Base-by-base conservation (phyloP, 1,140 invertebrate genomes). In the Coptotermes formosanus region DNA sequence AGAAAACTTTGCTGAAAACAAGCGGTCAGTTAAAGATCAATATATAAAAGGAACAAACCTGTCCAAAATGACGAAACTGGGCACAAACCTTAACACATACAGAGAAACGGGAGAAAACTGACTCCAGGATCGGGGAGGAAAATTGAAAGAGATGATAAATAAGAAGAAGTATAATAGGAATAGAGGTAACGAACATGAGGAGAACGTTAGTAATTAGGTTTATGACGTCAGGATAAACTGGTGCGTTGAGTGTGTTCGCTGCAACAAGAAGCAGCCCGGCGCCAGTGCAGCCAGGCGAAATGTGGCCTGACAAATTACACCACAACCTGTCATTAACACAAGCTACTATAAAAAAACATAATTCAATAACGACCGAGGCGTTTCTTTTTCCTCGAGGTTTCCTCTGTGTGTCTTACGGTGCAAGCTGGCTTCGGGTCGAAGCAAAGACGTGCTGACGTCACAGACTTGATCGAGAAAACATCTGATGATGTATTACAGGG, bases 271-370 rank as follows among this genome's bases (percentile, higher is more conserved):
- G 64, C 8, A 30, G 30, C 7, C 0, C 19, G 14, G 52, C 52
- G 52, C 19, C 52, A 55, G 52, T 55, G 14, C 64, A 75, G n/a
- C 16, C 64, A 30, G 64, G 25, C 64, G n/a, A 30, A 30, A n/a
- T 25, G n/a, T 30, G 64, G 64, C 64, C 64, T 75, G 64, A 75
- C 64, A 75, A 75, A 75, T 75, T 75, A 75, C 64, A 75, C 64
- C 64, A 75, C 64, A 75, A 75, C 64, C 64, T 75, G 64, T 75
- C 64, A 75, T 75, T 75, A 75, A 75, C 64, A 75, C 64, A 75
- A 75, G 64, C 64, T 75, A 75, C 64, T 75, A 14, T 8, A 75
- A 75, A 30, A 75, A 75, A 75, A 75, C 59, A 8, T 64, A 64
- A 64, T 64, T 64, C 59, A 64, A 64, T 64, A 64, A 64, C 59